Evolutionary conservation across 2,113 vertebrate species (phyloP).

Genomic region (Uria aalge): DNA sequence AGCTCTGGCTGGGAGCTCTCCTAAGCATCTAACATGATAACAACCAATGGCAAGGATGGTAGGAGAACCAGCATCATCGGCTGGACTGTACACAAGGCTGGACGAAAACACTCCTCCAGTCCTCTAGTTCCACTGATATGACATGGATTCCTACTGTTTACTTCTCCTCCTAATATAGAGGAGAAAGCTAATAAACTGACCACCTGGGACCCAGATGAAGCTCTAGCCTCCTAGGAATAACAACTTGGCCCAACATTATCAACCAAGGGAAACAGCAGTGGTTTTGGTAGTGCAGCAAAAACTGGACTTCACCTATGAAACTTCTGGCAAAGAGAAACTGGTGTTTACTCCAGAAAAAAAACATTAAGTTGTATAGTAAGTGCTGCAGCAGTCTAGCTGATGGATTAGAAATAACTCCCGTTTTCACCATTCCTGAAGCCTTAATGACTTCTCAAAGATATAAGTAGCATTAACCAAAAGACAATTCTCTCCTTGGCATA

Average conservation of each 20-base stretch:
- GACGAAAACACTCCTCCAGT: background rate
- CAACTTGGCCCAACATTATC: background rate
- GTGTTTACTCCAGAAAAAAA: background rate
- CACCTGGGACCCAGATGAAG: background rate
- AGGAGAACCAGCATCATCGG: background rate
- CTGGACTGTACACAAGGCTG: background rate
- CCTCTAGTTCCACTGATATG: background rate
- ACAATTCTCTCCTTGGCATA: background rate
- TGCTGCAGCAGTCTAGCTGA: background rate
- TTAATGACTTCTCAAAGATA: background rate
- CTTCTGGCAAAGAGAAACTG: background rate
- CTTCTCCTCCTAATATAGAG: background rate
- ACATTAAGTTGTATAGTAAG: background rate
- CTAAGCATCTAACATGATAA: fast-evolving
- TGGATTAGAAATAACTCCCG: background rate
- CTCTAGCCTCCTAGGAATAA: background rate
- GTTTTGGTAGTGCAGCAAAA: background rate
- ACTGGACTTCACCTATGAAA: background rate
- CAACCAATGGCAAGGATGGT: fast-evolving
- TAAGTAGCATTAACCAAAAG: background rate
- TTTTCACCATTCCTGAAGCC: background rate
- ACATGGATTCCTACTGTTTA: background rate
- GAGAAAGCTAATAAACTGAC: background rate
- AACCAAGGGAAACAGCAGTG: background rate
- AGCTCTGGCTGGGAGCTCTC: background rate